Base-by-base conservation (phyloP, 2,888 invertebrate genomes). In the Cosmia pyralina region DNA sequence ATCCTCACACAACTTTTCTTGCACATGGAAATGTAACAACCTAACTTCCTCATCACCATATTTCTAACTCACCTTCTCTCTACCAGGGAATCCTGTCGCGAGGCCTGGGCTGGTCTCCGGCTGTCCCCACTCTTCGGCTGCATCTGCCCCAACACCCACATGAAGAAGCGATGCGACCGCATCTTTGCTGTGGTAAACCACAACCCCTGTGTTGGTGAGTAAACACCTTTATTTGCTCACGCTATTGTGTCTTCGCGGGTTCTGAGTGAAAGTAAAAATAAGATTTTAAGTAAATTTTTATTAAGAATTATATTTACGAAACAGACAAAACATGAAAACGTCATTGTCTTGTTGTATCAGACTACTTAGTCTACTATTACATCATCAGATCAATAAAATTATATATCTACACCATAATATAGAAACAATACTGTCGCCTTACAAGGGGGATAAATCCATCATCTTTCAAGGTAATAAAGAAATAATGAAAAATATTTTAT, bases 141-240 rank as follows among this genome's bases (percentile, higher is more conserved):
- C 96, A 98, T 98, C 92, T 99, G 98, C 92, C 98, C 98, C 85
- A 98, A 98, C 94, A 98, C 98, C 88, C 98, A 98, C 94, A 98
- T 98, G 97, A 98, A 98, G 97, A 97, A 97, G 90, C 97, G 98
- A 87, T 99, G 98, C 95, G 98, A 98, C 94, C 97, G 98, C 89
- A 98, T 98, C 94, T 98, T 98, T 96, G 97, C 97, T 85, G 97
- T 98, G 93, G 98, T 99, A 91, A 98, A 99, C 97, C 98, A 98
- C 96, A 99, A 99, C 96, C 98, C 98, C 74, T 99, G 99, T 96
- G 98, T 98, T 93, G 98, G 98, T 98, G 97, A 98, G 98, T 96
- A 89, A 82, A 86, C 91, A 89, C 89, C 84, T 85, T 86, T 86
- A 85, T 87, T 77, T 73, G 89, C 90, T 89, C 69, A 82, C 82